phyloP scores from a whole-genome alignment of 2,797 vertebrate genomes.

The Adrianichthys oophorus region DNA sequence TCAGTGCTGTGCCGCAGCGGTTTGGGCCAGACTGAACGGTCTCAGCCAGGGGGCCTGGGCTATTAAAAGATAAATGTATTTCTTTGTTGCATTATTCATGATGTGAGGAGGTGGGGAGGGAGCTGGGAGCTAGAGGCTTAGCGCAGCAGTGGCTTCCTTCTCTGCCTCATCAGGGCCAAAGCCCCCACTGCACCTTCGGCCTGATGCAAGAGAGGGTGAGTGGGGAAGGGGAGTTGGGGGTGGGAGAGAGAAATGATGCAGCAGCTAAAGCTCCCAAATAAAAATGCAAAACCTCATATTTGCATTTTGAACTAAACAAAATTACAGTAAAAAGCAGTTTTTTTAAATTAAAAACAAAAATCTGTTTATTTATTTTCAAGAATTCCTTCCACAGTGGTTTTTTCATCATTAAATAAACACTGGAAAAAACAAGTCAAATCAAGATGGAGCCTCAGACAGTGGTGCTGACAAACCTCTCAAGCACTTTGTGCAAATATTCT shows the following conservation, averaged over 20 bases:
- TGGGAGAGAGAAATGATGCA: conserved; percentile 57
- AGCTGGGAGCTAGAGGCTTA: conserved; percentile 72
- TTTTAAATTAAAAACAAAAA: no score
- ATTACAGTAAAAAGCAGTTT: not conserved
- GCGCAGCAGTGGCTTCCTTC: conserved; percentile 72
- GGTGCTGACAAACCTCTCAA: conserved; percentile 60
- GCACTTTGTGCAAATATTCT: conserved; percentile 72
- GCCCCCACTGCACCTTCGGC: conserved; percentile 61
- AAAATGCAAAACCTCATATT: conserved; percentile 17
- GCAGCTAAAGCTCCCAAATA: conserved; percentile 44
- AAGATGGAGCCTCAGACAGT: conserved; percentile 30
- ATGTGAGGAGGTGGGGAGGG: conserved; percentile 70
- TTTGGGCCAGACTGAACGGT: conserved; percentile 68
- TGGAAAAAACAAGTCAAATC: conserved; percentile 5
- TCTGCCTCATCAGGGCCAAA: conserved; percentile 58
- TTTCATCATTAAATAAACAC: conserved; percentile 17
- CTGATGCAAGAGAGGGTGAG: conserved; percentile 55
- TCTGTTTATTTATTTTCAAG: no score
- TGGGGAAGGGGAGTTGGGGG: conserved; percentile 9
- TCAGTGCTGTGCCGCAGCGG: conserved; percentile 56
- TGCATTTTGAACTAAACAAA: not conserved
- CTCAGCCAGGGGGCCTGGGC: conserved; percentile 68
- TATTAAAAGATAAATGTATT: conserved; percentile 88
- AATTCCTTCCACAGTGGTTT: not conserved
- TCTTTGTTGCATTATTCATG: conserved; percentile 85